Base-by-base conservation (phyloP, 2,888 invertebrate genomes). In the Drosophila nr. perissopoda region DNA sequence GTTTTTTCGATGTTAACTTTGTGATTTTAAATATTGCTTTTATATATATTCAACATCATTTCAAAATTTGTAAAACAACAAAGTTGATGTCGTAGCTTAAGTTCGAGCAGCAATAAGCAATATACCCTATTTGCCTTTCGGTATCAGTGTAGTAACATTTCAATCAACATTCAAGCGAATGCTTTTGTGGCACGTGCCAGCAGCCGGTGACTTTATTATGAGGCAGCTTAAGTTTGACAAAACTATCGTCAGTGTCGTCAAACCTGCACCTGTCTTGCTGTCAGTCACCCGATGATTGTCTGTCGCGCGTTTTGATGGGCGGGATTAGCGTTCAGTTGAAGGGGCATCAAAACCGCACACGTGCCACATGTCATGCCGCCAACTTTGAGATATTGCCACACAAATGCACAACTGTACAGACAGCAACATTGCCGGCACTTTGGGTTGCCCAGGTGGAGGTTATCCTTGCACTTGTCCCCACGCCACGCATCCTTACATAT, bases 291-390 rank as follows among this genome's bases (percentile, higher is more conserved):
- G 27, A 45, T 69, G 53, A 36, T 29, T 53, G 52, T 33, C 42
- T 18, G 52, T 48, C 60, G 34, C 36, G 78, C 71, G 38, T 76
- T 86, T 83, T 74, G 69, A 51, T 68, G 54, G 54, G 56, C 56
- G 45, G 54, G 52, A 51, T 63, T 52, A 70, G 52, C 60, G 27
- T 45, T 56, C 42, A 34, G 57, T 82, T 79, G 85, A 79, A 89
- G 82, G 81, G 84, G 76, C 86, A 87, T 71, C 76, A 70, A 73
- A 82, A 84, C 87, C 87, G 60, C 87, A 89, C 84, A 87, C 86
- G 87, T 87, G 76, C 87, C 79, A 84, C 84, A 87, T 83, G 86
- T 83, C 86, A 80, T 78, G 54, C 73, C 58, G 60, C 56, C 78
- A 85, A 78, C 78, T 86, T 88, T 83, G 82, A 86, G 83, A 86